Evolutionary conservation across 1,140 invertebrate species (phyloP), one percentile per base, ranked within the genome.

Genomic region (Sminthurinus signatus): DNA sequence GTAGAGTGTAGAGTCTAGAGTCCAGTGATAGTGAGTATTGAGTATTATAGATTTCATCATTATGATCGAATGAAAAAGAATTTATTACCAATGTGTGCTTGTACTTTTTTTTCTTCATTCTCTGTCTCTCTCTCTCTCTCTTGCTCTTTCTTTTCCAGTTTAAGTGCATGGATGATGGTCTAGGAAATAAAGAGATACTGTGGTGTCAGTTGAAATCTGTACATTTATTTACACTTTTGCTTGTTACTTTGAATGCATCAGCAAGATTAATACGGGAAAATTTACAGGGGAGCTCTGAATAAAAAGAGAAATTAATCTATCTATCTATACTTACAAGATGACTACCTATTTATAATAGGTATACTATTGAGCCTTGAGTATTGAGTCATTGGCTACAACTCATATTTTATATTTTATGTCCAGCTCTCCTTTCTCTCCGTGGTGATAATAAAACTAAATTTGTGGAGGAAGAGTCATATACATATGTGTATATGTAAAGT

Each of bases 281-380:
- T 56, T 42, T 12, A 8, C 19, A 27, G 23, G 23, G 51, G 51
- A 25, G 23, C 14, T 31, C 32, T 62, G 51, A 25, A 63, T 63
- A 63, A 63, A 63, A 48, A 46, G 42, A 48, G 54, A 57, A 63
- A 63, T 63, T 63, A 63, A 63, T 63, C 61, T n/a, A n/a, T n/a
- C n/a, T n/a, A n/a, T n/a, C n/a, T 63, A 28, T 19, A 36, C 15
- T 25, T n/a, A 3, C 10, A 28, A 27, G 50, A 52, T 52, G 50
- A 52, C 50, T 52, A 14, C 28, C 21, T 25, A 52, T 52, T 15
- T 52, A 15, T 52, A 19, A 52, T 52, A 52, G 50, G 50, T 25
- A n/a, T n/a, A n/a, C n/a, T n/a, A n/a, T n/a, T n/a, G n/a, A n/a
- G n/a, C n/a, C n/a, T n/a, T n/a, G n/a, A n/a, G n/a, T 52, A 52